These are phyloP conservation scores for Brachyptera putata DNA, from an alignment of 2,888 invertebrate genomes.

Conservation along the genomic window DNA sequence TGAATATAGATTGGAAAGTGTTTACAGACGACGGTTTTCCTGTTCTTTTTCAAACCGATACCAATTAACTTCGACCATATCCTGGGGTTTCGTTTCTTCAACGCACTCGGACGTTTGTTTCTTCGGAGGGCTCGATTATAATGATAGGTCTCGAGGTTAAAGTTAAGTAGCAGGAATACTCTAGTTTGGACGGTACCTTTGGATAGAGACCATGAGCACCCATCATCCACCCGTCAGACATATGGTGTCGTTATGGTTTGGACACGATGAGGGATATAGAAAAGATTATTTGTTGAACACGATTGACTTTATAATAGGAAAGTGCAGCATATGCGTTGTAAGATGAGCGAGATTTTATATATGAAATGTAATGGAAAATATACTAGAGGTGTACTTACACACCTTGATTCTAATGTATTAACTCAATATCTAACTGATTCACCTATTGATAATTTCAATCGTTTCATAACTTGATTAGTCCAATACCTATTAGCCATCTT, in stretches of 20 bases:
- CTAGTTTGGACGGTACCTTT: slow-evolving; percentile 5
- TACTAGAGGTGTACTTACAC: too few species aligned
- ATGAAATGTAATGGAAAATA: too few species aligned
- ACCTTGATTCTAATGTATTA: too few species aligned
- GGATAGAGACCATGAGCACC: not conserved
- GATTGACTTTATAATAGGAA: too few species aligned
- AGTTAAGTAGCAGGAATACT: slow-evolving; percentile 2
- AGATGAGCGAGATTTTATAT: too few species aligned
- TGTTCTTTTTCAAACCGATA: not conserved
- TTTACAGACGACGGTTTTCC: slow-evolving; percentile 6
- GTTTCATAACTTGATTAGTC: too few species aligned
- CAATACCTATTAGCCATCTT: too few species aligned
- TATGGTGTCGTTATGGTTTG: slow-evolving; percentile 8
- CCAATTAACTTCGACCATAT: not conserved
- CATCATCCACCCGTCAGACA: slow-evolving; percentile 3
- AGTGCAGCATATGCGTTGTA: too few species aligned
- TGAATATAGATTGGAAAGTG: slow-evolving; percentile 29
- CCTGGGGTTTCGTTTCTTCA: not conserved
- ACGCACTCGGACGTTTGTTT: slow-evolving; percentile 13
- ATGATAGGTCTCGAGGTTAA: slow-evolving; percentile 6
- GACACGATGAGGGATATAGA: too few species aligned
- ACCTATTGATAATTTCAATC: too few species aligned
- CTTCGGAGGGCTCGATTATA: slow-evolving; percentile 18
- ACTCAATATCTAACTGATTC: too few species aligned
- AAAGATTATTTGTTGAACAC: too few species aligned